Conservation (phyloP, 2,888 invertebrate genomes). For the Acleris holmiana region DNA sequence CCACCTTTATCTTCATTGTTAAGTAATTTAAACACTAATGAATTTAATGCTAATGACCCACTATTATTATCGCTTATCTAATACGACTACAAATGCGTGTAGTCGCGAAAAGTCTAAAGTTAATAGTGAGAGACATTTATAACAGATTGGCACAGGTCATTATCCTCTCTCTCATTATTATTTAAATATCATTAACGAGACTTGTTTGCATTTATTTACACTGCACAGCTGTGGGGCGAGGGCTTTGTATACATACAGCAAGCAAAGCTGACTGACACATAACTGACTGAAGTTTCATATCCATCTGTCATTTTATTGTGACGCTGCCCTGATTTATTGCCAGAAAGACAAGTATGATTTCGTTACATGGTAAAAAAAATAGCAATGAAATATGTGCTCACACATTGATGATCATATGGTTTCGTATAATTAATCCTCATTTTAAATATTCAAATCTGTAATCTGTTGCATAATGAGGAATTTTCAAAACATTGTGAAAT, state of each 20-base stretch:
- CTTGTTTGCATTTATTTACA: constrained; percentile 35
- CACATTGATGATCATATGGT: no score
- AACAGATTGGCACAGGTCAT: constrained; percentile 28
- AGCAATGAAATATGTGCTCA: no score
- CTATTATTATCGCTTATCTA: background rate
- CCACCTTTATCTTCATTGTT: constrained; percentile 85
- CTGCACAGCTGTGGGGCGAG: constrained; percentile 19
- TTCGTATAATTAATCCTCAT: no score
- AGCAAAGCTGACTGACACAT: background rate
- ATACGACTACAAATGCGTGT: background rate
- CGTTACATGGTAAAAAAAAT: background rate
- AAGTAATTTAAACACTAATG: constrained; percentile 11
- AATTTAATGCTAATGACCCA: background rate
- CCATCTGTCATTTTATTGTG: background rate
- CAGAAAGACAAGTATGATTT: background rate
- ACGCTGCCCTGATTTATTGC: constrained; percentile 10
- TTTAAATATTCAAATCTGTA: no score
- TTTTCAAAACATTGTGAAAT: no score
- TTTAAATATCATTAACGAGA: constrained; percentile 19
- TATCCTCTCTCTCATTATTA: constrained; percentile 47
- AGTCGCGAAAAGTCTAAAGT: background rate
- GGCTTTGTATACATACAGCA: constrained; percentile 14
- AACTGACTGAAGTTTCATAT: no score
- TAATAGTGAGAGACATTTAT: constrained; percentile 1
- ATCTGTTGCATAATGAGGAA: no score